Base-by-base conservation (phyloP, 1,140 invertebrate species). In the Drosophila ohnishii region DNA sequence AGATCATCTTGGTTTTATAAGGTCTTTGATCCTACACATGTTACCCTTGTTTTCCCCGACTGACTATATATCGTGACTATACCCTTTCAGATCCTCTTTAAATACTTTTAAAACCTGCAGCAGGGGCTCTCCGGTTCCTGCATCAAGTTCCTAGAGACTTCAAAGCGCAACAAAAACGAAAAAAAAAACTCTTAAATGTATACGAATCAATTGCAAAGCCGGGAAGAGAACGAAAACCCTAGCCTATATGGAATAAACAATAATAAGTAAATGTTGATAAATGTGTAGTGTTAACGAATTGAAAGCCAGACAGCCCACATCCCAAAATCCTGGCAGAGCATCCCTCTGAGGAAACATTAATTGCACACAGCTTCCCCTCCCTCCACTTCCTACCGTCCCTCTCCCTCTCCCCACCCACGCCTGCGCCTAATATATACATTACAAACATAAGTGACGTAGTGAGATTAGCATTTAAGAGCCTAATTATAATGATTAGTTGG, bases 191-290 rank as follows among this genome's bases (percentile, higher is more conserved):
- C 35, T 82, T 28, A 74, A 72, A 77, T 70, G 83, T 87, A 87
- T 87, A 87, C 83, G 83, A 87, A 73, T 59, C 47, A 50, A 72
- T 75, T 61, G 47, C 44, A 66, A 35, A 78, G 45, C 37, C 40
- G 50, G 60, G 51, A 39, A 30, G 34, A 25, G 51, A 55, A 25
- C 34, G 47, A 71, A 71, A 53, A 66, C 60, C 22, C 45, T 76
- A 86, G 70, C 63, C 66, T 48, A 25, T 59, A 66, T 59, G 51
- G 42, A 73, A 73, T 61, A 67, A 69, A 55, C 51, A 55, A 86
- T 63, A 78, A 51, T 65, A 69, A 84, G 65, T 88, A 84, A 88
- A 88, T 88, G 84, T 88, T 88, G 84, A 84, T 88, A 84, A 88
- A 88, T 88, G 84, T 88, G 84, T 88, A 88, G 84, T 88, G 77